phyloP scores from a whole-genome alignment of 2,888 invertebrate genomes.

The Hydropsyche betteni region DNA sequence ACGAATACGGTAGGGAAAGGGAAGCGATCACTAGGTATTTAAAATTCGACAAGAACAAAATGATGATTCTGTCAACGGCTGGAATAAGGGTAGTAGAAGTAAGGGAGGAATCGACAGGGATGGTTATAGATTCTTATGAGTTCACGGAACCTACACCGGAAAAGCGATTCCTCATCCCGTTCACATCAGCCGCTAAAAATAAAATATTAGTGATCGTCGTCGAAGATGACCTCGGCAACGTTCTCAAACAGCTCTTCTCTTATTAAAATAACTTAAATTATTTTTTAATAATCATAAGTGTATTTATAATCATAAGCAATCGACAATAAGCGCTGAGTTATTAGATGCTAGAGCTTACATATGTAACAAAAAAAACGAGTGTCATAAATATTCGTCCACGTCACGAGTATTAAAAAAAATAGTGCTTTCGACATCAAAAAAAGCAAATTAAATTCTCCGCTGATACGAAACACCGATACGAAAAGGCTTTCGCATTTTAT shows the following conservation, averaged over 20 bases:
- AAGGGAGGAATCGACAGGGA: slow-evolving; percentile 68
- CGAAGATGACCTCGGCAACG: slow-evolving; percentile 74
- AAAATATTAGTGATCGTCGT: slow-evolving; percentile 69
- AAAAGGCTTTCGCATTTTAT: background rate
- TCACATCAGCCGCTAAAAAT: slow-evolving; percentile 63
- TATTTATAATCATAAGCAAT: slow-evolving; percentile 48
- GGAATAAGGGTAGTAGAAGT: slow-evolving; percentile 75
- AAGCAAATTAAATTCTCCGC: background rate
- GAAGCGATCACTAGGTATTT: slow-evolving; percentile 65
- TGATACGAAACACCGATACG: slow-evolving; percentile 11
- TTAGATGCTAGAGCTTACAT: slow-evolving; percentile 51
- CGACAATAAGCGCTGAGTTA: slow-evolving; percentile 51
- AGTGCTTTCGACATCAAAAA: slow-evolving; percentile 2
- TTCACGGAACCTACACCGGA: slow-evolving; percentile 68
- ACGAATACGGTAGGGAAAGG: slow-evolving; percentile 66
- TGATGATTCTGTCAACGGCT: slow-evolving; percentile 70
- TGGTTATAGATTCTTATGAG: slow-evolving; percentile 71
- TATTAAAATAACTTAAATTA: slow-evolving; percentile 56
- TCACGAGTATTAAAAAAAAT: slow-evolving; percentile 1
- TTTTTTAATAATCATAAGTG: slow-evolving; percentile 50
- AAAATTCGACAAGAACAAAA: slow-evolving; percentile 67
- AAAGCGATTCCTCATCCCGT: slow-evolving; percentile 68
- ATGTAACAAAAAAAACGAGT: slow-evolving; percentile 29
- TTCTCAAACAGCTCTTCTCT: slow-evolving; percentile 72
- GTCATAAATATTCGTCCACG: slow-evolving; percentile 19